phyloP scores from a whole-genome alignment of 92 coral and sea anemone genomes.

The Porites cylindrica region DNA sequence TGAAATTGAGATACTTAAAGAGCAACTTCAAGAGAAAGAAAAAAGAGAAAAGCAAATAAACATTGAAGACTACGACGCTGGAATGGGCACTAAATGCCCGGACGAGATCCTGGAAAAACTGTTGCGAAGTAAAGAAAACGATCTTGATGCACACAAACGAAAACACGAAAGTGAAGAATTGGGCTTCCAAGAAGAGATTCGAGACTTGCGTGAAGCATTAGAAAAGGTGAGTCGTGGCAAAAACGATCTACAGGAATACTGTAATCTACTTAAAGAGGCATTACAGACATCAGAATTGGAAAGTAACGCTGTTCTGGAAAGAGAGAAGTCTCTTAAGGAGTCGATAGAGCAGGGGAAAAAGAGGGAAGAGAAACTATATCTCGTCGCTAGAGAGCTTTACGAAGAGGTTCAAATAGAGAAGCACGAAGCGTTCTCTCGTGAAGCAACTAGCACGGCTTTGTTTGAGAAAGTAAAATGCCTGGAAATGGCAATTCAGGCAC shows the following conservation, averaged over 20 bases:
- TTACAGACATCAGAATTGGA: constrained; percentile 3
- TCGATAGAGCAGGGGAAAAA: constrained; percentile 14
- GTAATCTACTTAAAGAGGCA: constrained; percentile 16
- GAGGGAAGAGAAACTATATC: constrained; percentile 24
- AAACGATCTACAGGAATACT: constrained; percentile 40
- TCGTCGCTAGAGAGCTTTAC: constrained; percentile 16
- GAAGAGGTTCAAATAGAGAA: constrained; percentile 21
- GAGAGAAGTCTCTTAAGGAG: constrained; percentile 5
- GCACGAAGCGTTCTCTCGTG: constrained; percentile 19
- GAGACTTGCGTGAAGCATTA: constrained; percentile 18
- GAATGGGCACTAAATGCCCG: neutral
- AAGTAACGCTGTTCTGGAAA: neutral
- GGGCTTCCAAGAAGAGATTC: constrained; percentile 3
- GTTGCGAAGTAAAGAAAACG: constrained; percentile 19
- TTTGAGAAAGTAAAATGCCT: constrained; percentile 26
- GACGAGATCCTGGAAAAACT: constrained; percentile 14
- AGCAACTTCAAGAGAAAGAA: constrained; percentile 25
- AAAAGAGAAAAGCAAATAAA: neutral
- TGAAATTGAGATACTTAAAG: constrained; percentile 36
- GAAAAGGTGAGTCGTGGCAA: neutral
- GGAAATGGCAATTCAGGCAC: constrained; percentile 26
- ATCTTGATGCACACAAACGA: neutral
- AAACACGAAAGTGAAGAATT: constrained; percentile 14
- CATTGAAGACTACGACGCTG: neutral
- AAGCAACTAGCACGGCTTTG: neutral